Base-by-base conservation (phyloP, 2,113 vertebrate genomes). In the Salminus brasiliensis region DNA sequence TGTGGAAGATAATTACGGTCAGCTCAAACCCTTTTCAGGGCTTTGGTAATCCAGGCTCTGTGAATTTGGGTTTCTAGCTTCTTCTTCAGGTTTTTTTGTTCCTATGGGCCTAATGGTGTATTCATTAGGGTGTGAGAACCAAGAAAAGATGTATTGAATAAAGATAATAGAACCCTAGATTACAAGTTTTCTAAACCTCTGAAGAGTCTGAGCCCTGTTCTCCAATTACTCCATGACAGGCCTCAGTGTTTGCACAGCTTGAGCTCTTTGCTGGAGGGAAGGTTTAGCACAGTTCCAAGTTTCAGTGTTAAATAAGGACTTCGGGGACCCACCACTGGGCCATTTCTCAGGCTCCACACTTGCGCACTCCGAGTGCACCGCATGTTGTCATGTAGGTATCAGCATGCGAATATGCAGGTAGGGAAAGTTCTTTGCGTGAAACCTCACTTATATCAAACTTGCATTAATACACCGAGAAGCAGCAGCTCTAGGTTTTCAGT, bases 291-390 rank as follows among this genome's bases (percentile, higher is more conserved):
- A 55, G n/a, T 25, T 55, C 52, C 52, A 23, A 55, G 13, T 23
- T 25, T 55, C 52, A 55, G 52, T 23, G 62, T 66, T 66, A 66
- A 66, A 39, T 66, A 66, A 66, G 34, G 62, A 66, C 62, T n/a
- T 39, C 21, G 39, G 36, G 62, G 60, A 63, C 60, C n/a, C 30
- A 18, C 34, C n/a, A 23, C 34, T 25, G 52, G 23, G 52, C 52
- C 32, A 27, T 39, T 66, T 39, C 34, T n/a, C 62, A 66, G 16
- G 4, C 60, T 49, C 23, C 8, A 25, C 25, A 21, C 18, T 21
- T 49, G 16, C 52, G 11, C 18, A 66, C 62, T 8, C 5, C 10
- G 5, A 23, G 8, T n/a, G 62, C 34, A 39, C 16, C 23, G 36
- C 18, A 39, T 36, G 18, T 12, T 7, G 2, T 23, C 9, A 16